A percentile compares a stretch with the other conserved stretches of the same genome.
Evolutionary conservation across 2,888 invertebrate species (phyloP).

Genomic region (Neuroscelio doddi): DNA sequence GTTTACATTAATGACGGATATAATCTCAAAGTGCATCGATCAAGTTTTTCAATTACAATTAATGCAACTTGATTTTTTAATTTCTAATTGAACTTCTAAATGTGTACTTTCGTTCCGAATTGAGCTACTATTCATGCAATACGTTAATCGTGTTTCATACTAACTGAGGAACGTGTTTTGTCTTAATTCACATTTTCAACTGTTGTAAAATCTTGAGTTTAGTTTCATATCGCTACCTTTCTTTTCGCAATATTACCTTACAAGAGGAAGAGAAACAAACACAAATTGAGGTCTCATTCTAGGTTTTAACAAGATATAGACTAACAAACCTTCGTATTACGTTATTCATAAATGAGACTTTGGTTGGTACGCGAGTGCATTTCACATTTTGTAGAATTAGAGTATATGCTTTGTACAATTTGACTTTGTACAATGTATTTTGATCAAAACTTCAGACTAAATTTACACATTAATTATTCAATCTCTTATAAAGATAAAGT

Average conservation of each 20-base stretch:
- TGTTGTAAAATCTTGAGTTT: too few species aligned
- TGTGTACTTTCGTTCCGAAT: too few species aligned
- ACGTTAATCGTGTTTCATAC: background rate
- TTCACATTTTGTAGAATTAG: background rate
- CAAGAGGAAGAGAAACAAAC: too few species aligned
- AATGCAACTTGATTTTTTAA: too few species aligned
- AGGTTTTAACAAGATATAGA: background rate
- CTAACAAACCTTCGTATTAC: conserved; percentile 4
- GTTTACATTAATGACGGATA: background rate
- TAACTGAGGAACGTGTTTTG: conserved; percentile 1
- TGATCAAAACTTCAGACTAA: background rate
- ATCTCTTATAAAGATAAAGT: background rate
- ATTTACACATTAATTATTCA: background rate
- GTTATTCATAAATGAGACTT: background rate
- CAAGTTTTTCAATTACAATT: background rate
- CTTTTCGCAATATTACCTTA: too few species aligned
- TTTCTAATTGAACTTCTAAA: too few species aligned
- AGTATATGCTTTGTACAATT: too few species aligned
- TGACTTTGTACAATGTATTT: background rate
- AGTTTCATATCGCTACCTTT: too few species aligned
- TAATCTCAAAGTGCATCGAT: background rate
- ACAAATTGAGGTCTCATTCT: too few species aligned
- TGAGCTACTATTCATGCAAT: conserved; percentile 1
- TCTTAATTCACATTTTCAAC: background rate
- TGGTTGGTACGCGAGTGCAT: background rate